Conservation (phyloP, 2,797 vertebrate species). For the Florisuga fusca region DNA sequence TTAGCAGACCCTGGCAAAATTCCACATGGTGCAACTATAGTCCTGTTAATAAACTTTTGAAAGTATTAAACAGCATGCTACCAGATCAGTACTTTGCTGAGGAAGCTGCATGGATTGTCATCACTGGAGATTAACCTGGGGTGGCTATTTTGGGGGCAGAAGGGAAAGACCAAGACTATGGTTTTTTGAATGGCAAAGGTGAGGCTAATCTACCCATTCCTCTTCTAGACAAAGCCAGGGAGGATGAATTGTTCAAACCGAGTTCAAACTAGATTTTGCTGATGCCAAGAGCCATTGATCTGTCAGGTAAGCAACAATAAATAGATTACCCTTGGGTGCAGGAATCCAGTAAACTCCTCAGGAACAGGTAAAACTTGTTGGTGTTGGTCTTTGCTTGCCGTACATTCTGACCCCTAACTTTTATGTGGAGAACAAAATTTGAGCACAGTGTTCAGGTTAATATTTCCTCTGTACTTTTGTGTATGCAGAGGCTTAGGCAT, state of each 20-base stretch:
- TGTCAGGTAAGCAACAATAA: slow-evolving; percentile 15
- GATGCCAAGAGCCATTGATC: not conserved
- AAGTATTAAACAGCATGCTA: not conserved
- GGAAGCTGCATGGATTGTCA: not conserved
- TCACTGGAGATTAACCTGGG: not conserved
- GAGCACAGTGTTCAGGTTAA: not conserved
- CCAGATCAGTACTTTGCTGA: not conserved
- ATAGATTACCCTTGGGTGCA: not conserved
- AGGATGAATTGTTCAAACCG: not conserved
- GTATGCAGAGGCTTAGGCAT: not conserved
- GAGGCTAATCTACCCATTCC: not conserved
- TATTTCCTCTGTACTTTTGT: not conserved
- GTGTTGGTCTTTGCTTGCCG: not conserved
- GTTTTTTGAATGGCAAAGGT: not conserved
- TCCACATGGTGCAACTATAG: not conserved
- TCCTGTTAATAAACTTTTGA: not conserved
- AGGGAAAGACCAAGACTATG: not conserved
- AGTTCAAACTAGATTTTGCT: not conserved
- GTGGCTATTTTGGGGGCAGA: not conserved
- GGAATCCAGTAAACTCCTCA: slow-evolving; percentile 2
- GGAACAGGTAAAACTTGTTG: slow-evolving; percentile 49
- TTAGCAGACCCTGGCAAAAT: not conserved
- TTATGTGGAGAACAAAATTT: not conserved
- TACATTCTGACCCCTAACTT: not conserved
- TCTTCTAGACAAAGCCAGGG: not conserved